Percentiles rank a stretch among this genome's conserved stretches.
These are phyloP conservation scores for Apostichopus leukothele DNA, from an alignment of 53 echinoderm and acorn worm species.

Conservation along the genomic window DNA sequence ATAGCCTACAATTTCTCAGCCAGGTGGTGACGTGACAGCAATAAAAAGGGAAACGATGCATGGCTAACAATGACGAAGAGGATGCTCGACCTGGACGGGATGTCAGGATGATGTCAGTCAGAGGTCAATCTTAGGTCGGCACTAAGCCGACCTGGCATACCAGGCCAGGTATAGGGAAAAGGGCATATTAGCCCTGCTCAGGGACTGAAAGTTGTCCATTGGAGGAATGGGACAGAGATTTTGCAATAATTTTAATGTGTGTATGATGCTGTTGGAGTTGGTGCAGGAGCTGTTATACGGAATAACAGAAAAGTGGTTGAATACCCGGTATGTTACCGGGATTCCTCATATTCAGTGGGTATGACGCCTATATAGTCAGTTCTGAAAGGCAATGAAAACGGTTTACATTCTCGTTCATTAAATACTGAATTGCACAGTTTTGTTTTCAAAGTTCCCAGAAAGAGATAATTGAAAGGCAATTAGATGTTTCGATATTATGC, in stretches of 20 bases:
- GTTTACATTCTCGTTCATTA: too few species aligned
- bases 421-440: too few species aligned
- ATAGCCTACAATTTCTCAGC: slow-evolving; percentile 32
- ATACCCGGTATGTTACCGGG: too few species aligned
- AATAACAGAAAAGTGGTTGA: not conserved
- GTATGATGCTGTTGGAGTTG: slow-evolving; percentile 1
- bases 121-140: not conserved
- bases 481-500: too few species aligned
- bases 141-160: not conserved
- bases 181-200: slow-evolving; percentile 5
- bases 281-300: not conserved
- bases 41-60: not conserved
- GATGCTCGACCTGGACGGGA: not conserved
- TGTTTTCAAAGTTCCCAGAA: too few species aligned
- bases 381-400: too few species aligned
- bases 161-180: not conserved
- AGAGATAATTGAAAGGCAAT: too few species aligned
- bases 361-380: too few species aligned
- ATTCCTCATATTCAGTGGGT: too few species aligned
- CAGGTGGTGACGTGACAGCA: slow-evolving; percentile 25
- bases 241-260: slow-evolving; percentile 27
- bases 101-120: not conserved
- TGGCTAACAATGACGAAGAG: slow-evolving; percentile 10
- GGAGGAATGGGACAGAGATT: not conserved
- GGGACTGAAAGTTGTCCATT: slow-evolving; percentile 21